A percentile compares a stretch with the other conserved stretches of the same genome.
These are phyloP conservation scores for Dasypogon diadema DNA, from an alignment of 2,888 invertebrate genomes.

Conservation along the genomic window DNA sequence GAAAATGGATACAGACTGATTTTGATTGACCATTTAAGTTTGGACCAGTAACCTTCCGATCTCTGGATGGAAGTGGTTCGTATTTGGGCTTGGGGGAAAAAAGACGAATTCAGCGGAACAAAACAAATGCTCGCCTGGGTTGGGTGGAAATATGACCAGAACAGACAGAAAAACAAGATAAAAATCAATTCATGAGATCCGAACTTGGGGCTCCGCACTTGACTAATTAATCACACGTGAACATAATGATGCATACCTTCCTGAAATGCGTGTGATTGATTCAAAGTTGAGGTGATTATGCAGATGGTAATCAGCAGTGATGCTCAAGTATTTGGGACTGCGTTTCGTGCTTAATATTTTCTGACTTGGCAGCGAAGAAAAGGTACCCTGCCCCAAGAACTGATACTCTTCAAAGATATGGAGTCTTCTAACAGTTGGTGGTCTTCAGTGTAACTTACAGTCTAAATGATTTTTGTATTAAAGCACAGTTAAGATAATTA, in stretches of 20 bases:
- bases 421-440: constrained; percentile 21
- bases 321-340: neutral
- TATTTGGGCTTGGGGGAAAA: neutral
- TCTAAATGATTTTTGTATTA: constrained; percentile 1
- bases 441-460: constrained; percentile 3
- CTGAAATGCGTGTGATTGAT: constrained; percentile 42
- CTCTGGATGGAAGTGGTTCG: neutral
- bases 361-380: neutral
- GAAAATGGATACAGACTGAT: constrained; percentile 20
- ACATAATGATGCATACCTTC: constrained; percentile 9
- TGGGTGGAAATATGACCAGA: neutral
- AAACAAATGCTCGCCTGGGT: neutral
- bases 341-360: neutral
- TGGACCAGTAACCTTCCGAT: neutral
- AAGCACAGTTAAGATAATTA: constrained; percentile 27
- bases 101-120: neutral
- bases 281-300: constrained; percentile 28
- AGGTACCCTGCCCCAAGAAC: neutral
- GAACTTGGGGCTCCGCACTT: constrained; percentile 9
- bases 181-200: neutral
- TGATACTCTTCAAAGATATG: constrained; percentile 20
- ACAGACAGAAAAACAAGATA: constrained; percentile 18
- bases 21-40: constrained; percentile 44
- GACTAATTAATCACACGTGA: constrained; percentile 45
- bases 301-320: constrained; percentile 27